Conservation (phyloP, 1,140 invertebrate species). For the Ruditapes philippinarum region DNA sequence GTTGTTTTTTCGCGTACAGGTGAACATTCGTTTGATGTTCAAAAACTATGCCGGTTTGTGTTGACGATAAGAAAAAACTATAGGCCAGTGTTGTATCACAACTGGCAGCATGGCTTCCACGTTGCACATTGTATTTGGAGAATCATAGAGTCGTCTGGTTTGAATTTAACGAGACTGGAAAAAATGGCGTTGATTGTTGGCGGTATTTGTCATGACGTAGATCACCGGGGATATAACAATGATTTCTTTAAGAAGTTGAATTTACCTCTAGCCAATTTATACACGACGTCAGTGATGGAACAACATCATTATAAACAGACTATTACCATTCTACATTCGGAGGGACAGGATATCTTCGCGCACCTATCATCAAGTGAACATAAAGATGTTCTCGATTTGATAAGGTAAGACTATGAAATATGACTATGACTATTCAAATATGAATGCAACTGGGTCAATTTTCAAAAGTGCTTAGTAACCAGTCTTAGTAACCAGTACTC, state of each 20-base stretch:
- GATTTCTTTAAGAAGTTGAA: constrained; percentile 78
- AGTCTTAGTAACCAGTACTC: no score
- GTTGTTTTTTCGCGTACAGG: neutral
- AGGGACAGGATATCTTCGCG: constrained; percentile 79
- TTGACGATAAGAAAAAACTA: constrained; percentile 82
- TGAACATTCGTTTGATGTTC: constrained; percentile 70
- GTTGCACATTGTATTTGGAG: constrained; percentile 79
- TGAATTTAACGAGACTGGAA: constrained; percentile 70
- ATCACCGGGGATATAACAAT: constrained; percentile 81
- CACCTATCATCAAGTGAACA: constrained; percentile 72
- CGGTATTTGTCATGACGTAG: constrained; percentile 79
- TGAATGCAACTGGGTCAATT: no score
- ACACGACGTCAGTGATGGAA: constrained; percentile 82
- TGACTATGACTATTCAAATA: no score
- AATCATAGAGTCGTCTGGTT: constrained; percentile 65
- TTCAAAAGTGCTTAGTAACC: no score
- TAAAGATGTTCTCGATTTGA: constrained; percentile 75
- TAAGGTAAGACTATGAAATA: constrained; percentile 60
- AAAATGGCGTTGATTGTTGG: constrained; percentile 76
- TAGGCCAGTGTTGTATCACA: constrained; percentile 80
- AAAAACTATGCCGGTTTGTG: constrained; percentile 77
- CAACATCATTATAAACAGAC: constrained; percentile 83
- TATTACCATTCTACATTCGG: constrained; percentile 77
- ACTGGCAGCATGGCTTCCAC: constrained; percentile 83
- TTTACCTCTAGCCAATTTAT: constrained; percentile 78